These are phyloP conservation scores for Hydrotaea cyrtoneurina DNA, from an alignment of 2,888 invertebrate genomes.

Conservation along the genomic window DNA sequence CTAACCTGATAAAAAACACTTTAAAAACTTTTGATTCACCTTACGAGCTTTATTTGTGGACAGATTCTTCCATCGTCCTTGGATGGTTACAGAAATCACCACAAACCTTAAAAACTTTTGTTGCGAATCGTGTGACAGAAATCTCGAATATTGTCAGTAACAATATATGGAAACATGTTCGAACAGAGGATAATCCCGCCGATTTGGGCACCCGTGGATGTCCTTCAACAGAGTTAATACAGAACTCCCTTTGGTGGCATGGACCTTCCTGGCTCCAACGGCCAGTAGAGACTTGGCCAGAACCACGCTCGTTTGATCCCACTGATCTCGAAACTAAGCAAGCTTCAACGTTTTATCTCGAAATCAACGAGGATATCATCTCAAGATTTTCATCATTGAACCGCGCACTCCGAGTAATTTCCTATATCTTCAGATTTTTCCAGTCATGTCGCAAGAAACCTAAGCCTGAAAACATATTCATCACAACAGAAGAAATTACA, in stretches of 20 bases:
- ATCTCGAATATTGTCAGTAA: too few species aligned
- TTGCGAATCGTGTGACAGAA: conserved; percentile 38
- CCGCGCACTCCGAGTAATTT: conserved; percentile 25
- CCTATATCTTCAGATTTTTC: conserved; percentile 26
- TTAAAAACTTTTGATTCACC: conserved; percentile 43
- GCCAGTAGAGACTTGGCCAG: conserved; percentile 13
- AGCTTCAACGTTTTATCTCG: not conserved
- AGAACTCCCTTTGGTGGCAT: conserved; percentile 34
- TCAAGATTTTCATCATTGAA: conserved; percentile 20
- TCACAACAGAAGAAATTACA: not conserved
- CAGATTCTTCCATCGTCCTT: too few species aligned
- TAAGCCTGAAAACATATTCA: not conserved
- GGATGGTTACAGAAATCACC: too few species aligned
- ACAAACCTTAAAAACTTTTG: too few species aligned
- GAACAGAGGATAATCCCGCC: too few species aligned
- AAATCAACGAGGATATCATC: conserved; percentile 1
- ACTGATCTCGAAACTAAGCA: conserved; percentile 23
- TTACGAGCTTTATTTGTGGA: too few species aligned
- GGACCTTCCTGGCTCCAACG: conserved; percentile 33
- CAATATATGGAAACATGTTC: too few species aligned
- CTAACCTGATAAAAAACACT: conserved; percentile 41
- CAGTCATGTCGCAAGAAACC: not conserved
- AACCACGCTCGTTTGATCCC: conserved; percentile 17
- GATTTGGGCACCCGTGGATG: too few species aligned
- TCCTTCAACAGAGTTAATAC: not conserved